These are phyloP conservation scores for rat (Rattus norvegicus) DNA, from an alignment of 2,113 vertebrate species.

Conservation along the genomic window GRCr8 NC_086023.1:54605501-54606000, in stretches of 20 bases:
- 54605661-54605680: neutral
- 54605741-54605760: neutral
- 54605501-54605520: neutral
- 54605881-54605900: neutral
- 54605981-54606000: neutral
- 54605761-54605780: no score
- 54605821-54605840: neutral
- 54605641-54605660: neutral
- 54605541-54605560: neutral
- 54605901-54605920: neutral
- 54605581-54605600: neutral
- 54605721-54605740: neutral
- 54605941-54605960: neutral
- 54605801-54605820: neutral
- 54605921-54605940: neutral
- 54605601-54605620: neutral
- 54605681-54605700: neutral
- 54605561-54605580: constrained; percentile 51
- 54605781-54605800: neutral
- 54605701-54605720: neutral
- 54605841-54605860: neutral
- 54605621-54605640: neutral
- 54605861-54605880: neutral
- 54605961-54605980: neutral
- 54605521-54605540: neutral